Base-by-base conservation (phyloP, 2,888 invertebrate genomes). In the Tipula lateralis region DNA sequence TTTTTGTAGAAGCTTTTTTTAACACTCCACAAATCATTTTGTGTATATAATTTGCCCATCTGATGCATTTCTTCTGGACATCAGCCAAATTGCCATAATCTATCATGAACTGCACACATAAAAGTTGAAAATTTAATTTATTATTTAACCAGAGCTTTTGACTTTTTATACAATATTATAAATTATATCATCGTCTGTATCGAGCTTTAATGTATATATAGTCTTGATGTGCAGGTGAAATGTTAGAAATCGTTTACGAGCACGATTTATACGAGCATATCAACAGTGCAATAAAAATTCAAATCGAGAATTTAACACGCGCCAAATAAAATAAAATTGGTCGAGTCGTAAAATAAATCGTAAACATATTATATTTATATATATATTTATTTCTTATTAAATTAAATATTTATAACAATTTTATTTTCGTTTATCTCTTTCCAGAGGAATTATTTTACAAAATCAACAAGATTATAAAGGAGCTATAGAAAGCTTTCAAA, bases 381-480 rank as follows among this genome's bases (percentile, higher is more conserved):
- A n/a, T 6, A 24, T 16, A 24, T 66, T 24, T 7, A 2, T 66
- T 81, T 80, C 13, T 30, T n/a, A 7, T 83, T 30, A 29, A 32
- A 83, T 83, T 32, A 32, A n/a, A 83, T 83, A 83, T 83, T 83
- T 30, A 83, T 29, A n/a, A 66, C 66, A 66, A 24, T n/a, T n/a
- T n/a, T n/a, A n/a, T 29, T 13, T 81, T 81, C 2, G 5, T 32
- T 32, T 83, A 32, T 88, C 89, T 92, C 91, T 91, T 94, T 93
- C 86, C 94, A 97, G 97, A 90, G 98, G 98, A 86, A 96, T 97
- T 89, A 92, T 98, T 88, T 93, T 96, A 88, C 97, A 98, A 91
- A 96, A 96, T 88, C 95, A 96, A 91, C 94, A 95, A 89, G 93
- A 96, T 88, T 94, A 95, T 90, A 94, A 95, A 87, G 96, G 96